Percentiles rank a stretch among this genome's conserved stretches.
These are phyloP conservation scores for Mustela nigripes DNA, from an alignment of 2,113 vertebrate genomes.

Conservation along the genomic window DNA sequence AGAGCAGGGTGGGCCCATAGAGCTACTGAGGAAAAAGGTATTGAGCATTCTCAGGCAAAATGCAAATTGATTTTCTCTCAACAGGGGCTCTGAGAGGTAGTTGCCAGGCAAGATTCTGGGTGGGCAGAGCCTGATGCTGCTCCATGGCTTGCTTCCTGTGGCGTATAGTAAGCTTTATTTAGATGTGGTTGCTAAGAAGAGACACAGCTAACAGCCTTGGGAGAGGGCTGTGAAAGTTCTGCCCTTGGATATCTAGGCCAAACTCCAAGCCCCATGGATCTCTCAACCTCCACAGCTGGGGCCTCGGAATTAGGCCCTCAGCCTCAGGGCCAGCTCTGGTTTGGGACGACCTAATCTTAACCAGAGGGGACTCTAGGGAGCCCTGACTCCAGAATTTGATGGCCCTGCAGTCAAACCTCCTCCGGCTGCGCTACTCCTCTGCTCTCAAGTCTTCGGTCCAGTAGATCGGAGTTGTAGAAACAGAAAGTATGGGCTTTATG, in stretches of 20 bases:
- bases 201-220: neutral
- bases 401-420: accelerated
- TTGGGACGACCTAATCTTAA: neutral
- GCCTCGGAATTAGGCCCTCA: neutral
- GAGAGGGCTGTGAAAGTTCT: neutral
- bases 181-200: neutral
- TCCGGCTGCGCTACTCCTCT: neutral
- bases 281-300: neutral
- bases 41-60: neutral
- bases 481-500: neutral
- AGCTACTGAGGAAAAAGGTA: neutral
- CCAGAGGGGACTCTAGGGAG: neutral
- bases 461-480: neutral
- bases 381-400: neutral
- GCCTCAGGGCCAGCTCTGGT: neutral
- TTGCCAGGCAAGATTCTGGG: neutral
- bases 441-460: neutral
- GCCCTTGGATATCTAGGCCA: neutral
- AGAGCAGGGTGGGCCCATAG: neutral
- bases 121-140: too few relatives aligned
- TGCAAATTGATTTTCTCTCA: neutral
- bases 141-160: neutral
- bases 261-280: neutral
- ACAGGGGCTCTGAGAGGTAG: neutral
- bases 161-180: neutral